Percentiles rank a stretch among this genome's conserved stretches.
phyloP scores from a whole-genome alignment of 2,888 invertebrate species.

The Macrostomum cliftonense region DNA sequence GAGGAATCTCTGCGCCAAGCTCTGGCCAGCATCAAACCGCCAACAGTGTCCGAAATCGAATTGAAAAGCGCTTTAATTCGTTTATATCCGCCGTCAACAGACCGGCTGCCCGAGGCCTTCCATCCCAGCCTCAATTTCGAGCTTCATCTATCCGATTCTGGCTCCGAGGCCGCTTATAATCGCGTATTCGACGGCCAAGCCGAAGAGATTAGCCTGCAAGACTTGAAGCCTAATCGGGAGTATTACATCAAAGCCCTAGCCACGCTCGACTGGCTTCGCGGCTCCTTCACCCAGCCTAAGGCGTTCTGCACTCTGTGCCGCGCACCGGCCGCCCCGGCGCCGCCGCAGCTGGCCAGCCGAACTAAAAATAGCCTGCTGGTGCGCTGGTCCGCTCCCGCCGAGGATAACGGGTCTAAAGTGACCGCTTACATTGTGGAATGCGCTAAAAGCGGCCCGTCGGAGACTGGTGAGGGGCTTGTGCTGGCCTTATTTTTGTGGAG shows the following conservation, averaged over 20 bases:
- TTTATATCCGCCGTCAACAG: constrained; percentile 51
- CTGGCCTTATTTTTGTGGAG: too few relatives aligned
- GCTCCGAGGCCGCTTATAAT: constrained; percentile 62
- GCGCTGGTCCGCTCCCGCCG: constrained; percentile 25
- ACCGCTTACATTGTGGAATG: constrained; percentile 4
- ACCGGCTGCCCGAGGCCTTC: constrained; percentile 22
- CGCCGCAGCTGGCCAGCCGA: constrained; percentile 53
- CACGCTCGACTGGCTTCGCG: constrained; percentile 53
- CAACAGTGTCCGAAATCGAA: constrained; percentile 56
- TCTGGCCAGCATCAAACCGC: constrained; percentile 7
- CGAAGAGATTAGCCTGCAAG: constrained; percentile 47
- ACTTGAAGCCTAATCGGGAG: constrained; percentile 66
- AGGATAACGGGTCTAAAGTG: constrained; percentile 10
- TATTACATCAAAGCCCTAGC: constrained; percentile 60
- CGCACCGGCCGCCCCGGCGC: constrained; percentile 52
- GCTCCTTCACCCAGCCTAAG: constrained; percentile 56
- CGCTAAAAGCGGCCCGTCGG: background rate
- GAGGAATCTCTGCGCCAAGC: too few relatives aligned
- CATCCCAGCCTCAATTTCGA: constrained; percentile 52
- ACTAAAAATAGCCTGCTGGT: constrained; percentile 47
- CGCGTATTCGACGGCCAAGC: constrained; percentile 49
- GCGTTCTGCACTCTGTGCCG: constrained; percentile 62
- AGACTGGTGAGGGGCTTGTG: background rate
- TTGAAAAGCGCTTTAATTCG: constrained; percentile 65
- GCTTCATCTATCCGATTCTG: constrained; percentile 53